Evolutionary conservation across 2,888 invertebrate genomes (phyloP), one percentile per base, ranked within the genome.

Genomic region (Brenthis hecate): DNA sequence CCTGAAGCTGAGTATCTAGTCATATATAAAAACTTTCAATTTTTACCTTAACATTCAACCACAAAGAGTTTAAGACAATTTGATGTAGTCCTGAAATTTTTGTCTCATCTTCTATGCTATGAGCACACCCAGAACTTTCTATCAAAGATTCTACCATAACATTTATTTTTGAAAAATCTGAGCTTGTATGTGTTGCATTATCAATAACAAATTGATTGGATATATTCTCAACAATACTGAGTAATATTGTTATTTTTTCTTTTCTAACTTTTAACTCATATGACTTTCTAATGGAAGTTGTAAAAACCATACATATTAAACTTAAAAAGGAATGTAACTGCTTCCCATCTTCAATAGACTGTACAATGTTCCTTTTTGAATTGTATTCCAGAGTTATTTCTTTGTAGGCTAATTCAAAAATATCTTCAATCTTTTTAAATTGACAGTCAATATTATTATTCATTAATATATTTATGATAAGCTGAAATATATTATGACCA

Each of bases 121-220:
- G 66, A 55, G 76, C 74, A 68, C 81, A 80, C 8, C 80, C 82
- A 66, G 94, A 94, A 62, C 87, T 83, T 62, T 79, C 80, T 55
- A 96, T 94, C 55, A 95, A 87, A 68, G 93, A 85, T 74, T 95
- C 93, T 64, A 97, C 93, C 78, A 96, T 96, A 70, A 94, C 93
- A 78, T 94, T 96, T 93, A 97, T 96, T 84, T 96, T 95, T 62
- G 96, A 95, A 84, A 97, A 97, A 72, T 96, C 96, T 8, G 96
- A 96, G 57, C 91, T 90, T 2, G 82, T 84, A 19, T 81, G 76
- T 67, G 78, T 77, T 43, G 83, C 79, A 65, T 86, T 81, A 51
- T 91, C 87, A 84, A 84, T 87, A 54, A 79, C 81, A 81, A 92
- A 92, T 72, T 89, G 91, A 72, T 84, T 87, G 23, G 91, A 86